Base-by-base conservation (phyloP, 2,888 invertebrate species). In the Subacronicta megacephala region DNA sequence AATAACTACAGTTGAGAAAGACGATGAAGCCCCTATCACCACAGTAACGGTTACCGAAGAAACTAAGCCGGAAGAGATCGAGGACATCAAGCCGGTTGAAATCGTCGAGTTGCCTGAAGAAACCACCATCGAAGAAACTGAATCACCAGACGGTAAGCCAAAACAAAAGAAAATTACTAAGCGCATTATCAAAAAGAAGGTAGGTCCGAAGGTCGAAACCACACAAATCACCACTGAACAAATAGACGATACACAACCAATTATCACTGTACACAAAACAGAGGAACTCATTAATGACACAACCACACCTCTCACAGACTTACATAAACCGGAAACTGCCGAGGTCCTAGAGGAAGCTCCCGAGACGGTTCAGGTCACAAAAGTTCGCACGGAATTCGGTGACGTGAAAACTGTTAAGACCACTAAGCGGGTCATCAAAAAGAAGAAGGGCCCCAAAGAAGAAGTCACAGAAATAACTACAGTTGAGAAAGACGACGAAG, bases 241-340 rank as follows among this genome's bases (percentile, higher is more conserved):
- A 74, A 92, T 92, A 75, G 89, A 90, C 56, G 90, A 91, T 33
- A 90, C 86, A 69, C 72, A 88, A 82, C 82, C 94, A 72, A 73
- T 91, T 77, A 81, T 88, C 53, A 68, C 89, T 4, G 84, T 92
- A 67, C 77, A 87, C 42, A 83, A 83, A 37, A 75, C 88, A 66
- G 88, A 88, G 49, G 73, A 87, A 64, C 64, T 85, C 55, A 66
- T 73, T 70, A 72, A 81, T 17, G 81, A 83, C 41, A 65, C 73
- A 7, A 35, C 40, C 35, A 67, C 64, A 54, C 75, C 68, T 35
- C 12, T 40, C 66, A 51, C 15, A 45, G 51, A 55, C 9, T 42
- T 31, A 55, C 29, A 50, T 17, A 56, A 40, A 44, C 49, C 51
- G 7, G 51, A 75, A 60, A 79, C 62, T 41, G 79, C 78, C 43